These are phyloP conservation scores for Atrina japonica DNA, from an alignment of 2,888 invertebrate genomes.

Conservation along the genomic window DNA sequence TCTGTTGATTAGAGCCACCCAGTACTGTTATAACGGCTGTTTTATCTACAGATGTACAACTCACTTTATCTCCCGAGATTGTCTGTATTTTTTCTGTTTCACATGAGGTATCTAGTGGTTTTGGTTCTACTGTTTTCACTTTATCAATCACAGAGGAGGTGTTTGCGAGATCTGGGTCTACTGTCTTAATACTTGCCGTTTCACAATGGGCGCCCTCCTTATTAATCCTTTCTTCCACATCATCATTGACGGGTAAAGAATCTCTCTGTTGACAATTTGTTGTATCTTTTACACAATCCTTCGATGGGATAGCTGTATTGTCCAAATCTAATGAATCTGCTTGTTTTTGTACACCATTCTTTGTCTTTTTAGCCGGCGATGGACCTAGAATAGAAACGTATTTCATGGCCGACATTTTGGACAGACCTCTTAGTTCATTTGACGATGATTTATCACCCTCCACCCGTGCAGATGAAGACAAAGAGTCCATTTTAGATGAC, in stretches of 20 bases:
- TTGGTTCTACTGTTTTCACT: too few species aligned
- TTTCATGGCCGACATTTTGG: neutral
- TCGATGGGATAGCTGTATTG: neutral
- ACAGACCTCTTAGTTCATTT: neutral
- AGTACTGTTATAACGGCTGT: neutral
- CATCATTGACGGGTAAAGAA: too few species aligned
- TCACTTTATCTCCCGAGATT: constrained; percentile 1
- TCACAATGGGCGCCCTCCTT: neutral
- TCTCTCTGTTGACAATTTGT: neutral
- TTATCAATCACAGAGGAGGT: too few species aligned
- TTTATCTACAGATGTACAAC: constrained; percentile 9
- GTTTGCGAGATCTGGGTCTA: too few species aligned
- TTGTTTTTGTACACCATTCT: too few species aligned
- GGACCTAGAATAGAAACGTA: constrained; percentile 16
- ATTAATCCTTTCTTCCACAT: neutral
- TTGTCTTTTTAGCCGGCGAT: neutral
- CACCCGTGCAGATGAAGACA: too few species aligned
- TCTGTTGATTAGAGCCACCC: neutral
- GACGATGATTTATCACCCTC: neutral
- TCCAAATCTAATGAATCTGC: neutral
- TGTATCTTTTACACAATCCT: neutral
- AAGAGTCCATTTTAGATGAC: too few species aligned
- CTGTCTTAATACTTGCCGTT: neutral
- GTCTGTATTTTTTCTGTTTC: too few species aligned
- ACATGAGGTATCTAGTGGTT: too few species aligned